phyloP scores from a whole-genome alignment of 2,888 invertebrate species.

The Acronicta psi region DNA sequence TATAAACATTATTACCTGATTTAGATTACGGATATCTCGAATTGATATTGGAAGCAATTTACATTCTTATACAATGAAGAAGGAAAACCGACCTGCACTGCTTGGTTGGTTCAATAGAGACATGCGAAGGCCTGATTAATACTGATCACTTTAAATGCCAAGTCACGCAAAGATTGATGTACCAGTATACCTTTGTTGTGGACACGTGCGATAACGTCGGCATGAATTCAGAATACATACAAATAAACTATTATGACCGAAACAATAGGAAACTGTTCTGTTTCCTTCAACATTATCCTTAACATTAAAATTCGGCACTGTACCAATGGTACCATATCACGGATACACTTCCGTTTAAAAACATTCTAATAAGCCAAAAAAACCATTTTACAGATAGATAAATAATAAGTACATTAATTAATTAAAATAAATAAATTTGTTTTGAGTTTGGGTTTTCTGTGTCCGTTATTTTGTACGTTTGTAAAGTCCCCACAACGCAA shows the following conservation, averaged over 20 bases:
- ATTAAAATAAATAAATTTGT: no score
- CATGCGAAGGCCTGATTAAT: slow-evolving; percentile 39
- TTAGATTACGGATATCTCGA: no score
- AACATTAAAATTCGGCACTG: slow-evolving; percentile 2
- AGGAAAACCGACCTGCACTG: slow-evolving; percentile 41
- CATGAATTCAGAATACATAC: slow-evolving; percentile 45
- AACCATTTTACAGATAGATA: no score
- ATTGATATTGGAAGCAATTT: neutral
- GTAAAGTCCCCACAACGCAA: no score
- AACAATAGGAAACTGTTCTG: slow-evolving; percentile 21
- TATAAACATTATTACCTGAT: no score
- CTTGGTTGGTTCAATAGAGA: slow-evolving; percentile 30
- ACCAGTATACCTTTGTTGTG: slow-evolving; percentile 47
- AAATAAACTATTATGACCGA: slow-evolving; percentile 18
- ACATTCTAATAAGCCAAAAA: no score
- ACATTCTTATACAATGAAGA: slow-evolving; percentile 3
- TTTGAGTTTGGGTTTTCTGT: no score
- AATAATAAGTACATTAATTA: no score
- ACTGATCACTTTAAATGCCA: slow-evolving; percentile 47
- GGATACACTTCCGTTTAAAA: neutral
- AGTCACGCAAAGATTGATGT: slow-evolving; percentile 49
- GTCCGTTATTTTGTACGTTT: no score
- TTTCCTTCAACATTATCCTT: slow-evolving; percentile 19
- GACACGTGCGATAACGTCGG: slow-evolving; percentile 39
- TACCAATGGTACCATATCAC: neutral